Evolutionary conservation across 1,140 invertebrate species (phyloP), one percentile per base, ranked within the genome.

Genomic region (Drosophila santomea): DNA sequence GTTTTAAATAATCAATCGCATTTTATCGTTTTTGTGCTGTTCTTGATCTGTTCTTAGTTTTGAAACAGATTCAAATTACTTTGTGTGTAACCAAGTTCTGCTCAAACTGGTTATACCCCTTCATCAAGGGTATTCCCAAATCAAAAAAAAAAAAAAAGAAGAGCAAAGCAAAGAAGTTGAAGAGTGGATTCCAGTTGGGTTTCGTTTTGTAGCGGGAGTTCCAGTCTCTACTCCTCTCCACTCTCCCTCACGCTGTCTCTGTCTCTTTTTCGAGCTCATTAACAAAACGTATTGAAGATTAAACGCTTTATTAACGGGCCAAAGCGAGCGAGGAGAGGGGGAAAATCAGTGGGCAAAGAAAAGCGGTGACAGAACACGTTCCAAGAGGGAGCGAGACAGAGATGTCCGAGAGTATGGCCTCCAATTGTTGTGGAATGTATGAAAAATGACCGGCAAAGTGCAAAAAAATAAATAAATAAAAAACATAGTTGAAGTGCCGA

Each of bases 221-320:
- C 5, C 12, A 14, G 38, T 5, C 38, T 14, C 20, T 20, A 20
- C 20, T 20, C 12, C 14, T 64, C 59, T 35, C 4, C 23, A 14
- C 12, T 23, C 12, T 14, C 20, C 45, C 61, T 63, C 25, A 44
- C 15, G 36, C 44, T 25, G 3, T 8, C 17, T 35, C 15, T 8
- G 35, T 39, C 54, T 45, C 51, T 35, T 38, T 56, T 76, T 79
- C 62, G 75, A 76, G 83, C 79, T 88, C 83, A 86, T 86, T 86
- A 88, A 89, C 62, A 78, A 76, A 82, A 82, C 68, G 82, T 81
- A 85, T 81, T 78, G 79, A 61, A 83, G 80, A 78, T 82, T 82
- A 83, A 82, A 74, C 68, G 74, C 73, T 72, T 77, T 79, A 71
- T 74, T 79, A 80, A 51, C 45, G 38, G 47, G 36, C 15, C 15